These are phyloP conservation scores for Loris lydekkerianus DNA, from an alignment of 2,797 vertebrate species.

Conservation along the genomic window DNA sequence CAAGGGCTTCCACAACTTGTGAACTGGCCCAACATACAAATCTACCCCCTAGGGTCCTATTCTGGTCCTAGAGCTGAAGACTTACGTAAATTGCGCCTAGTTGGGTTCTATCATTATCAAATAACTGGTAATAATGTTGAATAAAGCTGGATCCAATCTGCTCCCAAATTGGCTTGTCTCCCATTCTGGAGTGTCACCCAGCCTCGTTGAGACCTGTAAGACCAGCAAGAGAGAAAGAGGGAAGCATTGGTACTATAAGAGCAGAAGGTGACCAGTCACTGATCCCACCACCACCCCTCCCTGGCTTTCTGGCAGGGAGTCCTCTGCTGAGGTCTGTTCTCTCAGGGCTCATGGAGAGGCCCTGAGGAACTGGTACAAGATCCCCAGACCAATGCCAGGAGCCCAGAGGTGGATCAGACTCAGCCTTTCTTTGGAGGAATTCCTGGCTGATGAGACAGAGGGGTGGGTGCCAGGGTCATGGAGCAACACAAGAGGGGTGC, in stretches of 20 bases:
- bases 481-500: background rate
- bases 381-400: background rate
- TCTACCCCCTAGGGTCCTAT: background rate
- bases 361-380: background rate
- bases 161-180: constrained; percentile 98
- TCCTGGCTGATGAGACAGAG: constrained; percentile 7
- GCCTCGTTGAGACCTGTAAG: constrained; percentile 91
- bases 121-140: constrained; percentile 98
- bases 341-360: background rate
- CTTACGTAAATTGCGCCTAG: constrained; percentile 99
- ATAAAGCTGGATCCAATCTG: constrained; percentile 99
- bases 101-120: constrained; percentile 96
- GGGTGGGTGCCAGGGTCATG: background rate
- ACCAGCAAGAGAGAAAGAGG: constrained; percentile 55
- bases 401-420: background rate
- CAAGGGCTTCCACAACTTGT: background rate
- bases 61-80: constrained; percentile 66
- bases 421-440: constrained; percentile 1
- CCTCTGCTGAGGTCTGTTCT: constrained; percentile 34
- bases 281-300: background rate
- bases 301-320: background rate
- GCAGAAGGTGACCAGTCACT: background rate
- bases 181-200: constrained; percentile 95
- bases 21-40: background rate
- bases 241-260: constrained; percentile 42